Percentiles rank a stretch among this genome's conserved stretches.
phyloP scores from a whole-genome alignment of 2,888 invertebrate genomes.

The Cabera pusaria region DNA sequence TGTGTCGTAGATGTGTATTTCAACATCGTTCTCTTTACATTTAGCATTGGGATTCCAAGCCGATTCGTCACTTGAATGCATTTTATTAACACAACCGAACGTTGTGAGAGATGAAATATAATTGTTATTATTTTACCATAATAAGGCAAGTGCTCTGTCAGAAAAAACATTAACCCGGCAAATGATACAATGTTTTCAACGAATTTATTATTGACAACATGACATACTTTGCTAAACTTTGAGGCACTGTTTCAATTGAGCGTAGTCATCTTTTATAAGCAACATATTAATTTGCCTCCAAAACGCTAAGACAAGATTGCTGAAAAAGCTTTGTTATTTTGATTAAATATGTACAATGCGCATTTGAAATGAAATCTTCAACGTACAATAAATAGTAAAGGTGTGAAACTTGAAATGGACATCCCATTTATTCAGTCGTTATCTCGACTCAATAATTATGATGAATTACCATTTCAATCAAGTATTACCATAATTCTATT shows the following conservation, averaged over 20 bases:
- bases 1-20: conserved; percentile 22
- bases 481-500: conserved; percentile 73
- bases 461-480: conserved; percentile 75
- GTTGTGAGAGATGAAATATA: conserved; percentile 20
- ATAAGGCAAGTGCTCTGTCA: conserved; percentile 13
- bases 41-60: conserved; percentile 22
- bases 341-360: no score
- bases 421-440: conserved; percentile 26
- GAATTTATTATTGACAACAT: no score
- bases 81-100: conserved; percentile 20
- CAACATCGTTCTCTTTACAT: conserved; percentile 25
- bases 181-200: no score
- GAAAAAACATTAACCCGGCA: conserved; percentile 13
- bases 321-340: no score
- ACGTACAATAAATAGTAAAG: conserved; percentile 37
- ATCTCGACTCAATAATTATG: conserved; percentile 56
- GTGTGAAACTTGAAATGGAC: conserved; percentile 59
- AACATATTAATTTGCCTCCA: no score
- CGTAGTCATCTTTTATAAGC: no score
- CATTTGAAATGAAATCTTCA: conserved; percentile 28
- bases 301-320: no score
- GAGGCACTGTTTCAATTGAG: no score
- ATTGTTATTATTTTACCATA: conserved; percentile 19
- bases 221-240: no score
- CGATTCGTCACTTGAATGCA: conserved; percentile 24